Conservation (phyloP, 2,113 vertebrate species). For the Bubalus kerabau region DNA sequence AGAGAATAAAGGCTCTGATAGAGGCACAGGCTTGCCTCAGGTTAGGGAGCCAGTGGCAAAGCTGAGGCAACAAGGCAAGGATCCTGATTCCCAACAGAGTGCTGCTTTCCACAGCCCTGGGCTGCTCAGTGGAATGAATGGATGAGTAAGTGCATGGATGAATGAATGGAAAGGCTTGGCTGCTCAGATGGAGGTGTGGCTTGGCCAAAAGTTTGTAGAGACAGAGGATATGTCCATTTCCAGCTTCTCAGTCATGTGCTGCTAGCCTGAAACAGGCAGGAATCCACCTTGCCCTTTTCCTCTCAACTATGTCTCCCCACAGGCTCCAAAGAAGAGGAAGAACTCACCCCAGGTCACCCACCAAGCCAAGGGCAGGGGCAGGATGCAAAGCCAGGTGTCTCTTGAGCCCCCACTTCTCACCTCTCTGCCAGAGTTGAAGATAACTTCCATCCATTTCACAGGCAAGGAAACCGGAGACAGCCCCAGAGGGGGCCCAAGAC, state of each 20-base stretch:
- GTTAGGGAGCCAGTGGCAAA: not conserved
- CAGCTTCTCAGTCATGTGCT: not conserved
- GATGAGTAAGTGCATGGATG: not conserved
- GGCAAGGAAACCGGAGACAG: slow-evolving; percentile 64
- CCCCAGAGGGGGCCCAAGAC: slow-evolving; percentile 54
- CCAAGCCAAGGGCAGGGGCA: slow-evolving; percentile 23
- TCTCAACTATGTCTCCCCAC: not conserved
- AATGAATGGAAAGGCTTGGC: slow-evolving; percentile 4
- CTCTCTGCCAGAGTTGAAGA: slow-evolving; percentile 49
- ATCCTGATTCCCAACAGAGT: not conserved
- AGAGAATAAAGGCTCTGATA: not conserved
- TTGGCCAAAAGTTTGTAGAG: slow-evolving; percentile 8
- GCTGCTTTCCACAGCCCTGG: not conserved
- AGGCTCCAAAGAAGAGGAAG: not conserved
- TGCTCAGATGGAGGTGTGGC: not conserved
- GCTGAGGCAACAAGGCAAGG: not conserved
- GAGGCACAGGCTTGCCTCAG: not conserved
- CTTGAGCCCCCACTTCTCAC: not conserved
- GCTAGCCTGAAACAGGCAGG: not conserved
- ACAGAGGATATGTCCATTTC: not conserved
- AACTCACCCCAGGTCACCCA: slow-evolving; percentile 25
- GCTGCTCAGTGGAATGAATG: slow-evolving; percentile 1
- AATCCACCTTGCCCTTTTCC: not conserved
- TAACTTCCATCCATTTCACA: slow-evolving; percentile 57
- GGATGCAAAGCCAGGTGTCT: slow-evolving; percentile 22